These are phyloP conservation scores for Ooceraea biroi DNA, from an alignment of 1,140 invertebrate species.

Conservation along the genomic window DNA sequence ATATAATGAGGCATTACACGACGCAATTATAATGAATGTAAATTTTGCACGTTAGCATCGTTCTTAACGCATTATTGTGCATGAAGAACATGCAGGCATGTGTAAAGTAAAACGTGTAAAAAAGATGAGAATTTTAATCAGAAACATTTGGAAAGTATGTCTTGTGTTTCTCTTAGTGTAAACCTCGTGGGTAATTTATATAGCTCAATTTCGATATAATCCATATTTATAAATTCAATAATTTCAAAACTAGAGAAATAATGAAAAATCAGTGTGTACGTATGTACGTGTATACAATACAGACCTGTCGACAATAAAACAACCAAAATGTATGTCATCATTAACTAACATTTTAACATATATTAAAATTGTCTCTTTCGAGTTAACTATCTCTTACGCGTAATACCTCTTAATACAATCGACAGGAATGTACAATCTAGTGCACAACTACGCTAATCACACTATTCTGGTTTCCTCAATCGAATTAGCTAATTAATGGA, in stretches of 20 bases:
- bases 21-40: slow-evolving; percentile 11
- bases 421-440: slow-evolving; percentile 44
- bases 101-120: not conserved
- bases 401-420: slow-evolving; percentile 30
- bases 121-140: slow-evolving; percentile 16
- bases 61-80: slow-evolving; percentile 12
- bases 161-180: not conserved
- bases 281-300: not conserved
- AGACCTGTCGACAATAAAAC: slow-evolving; percentile 55
- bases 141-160: slow-evolving; percentile 49
- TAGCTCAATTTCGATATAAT: not conserved
- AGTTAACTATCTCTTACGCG: slow-evolving; percentile 31
- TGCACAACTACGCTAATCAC: slow-evolving; percentile 5
- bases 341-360: slow-evolving; percentile 29
- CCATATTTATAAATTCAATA: not conserved
- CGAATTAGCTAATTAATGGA: slow-evolving; percentile 20
- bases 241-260: slow-evolving; percentile 9
- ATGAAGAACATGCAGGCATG: not conserved
- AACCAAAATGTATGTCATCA: slow-evolving; percentile 10
- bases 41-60: not conserved
- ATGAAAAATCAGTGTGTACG: slow-evolving; percentile 30
- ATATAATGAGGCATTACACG: not conserved
- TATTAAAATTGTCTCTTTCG: slow-evolving; percentile 38
- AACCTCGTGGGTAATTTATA: slow-evolving; percentile 29
- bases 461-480: slow-evolving; percentile 11